Evolutionary conservation across 2,797 vertebrate species (phyloP).

Genomic region (Spondyliosoma cantharus): DNA sequence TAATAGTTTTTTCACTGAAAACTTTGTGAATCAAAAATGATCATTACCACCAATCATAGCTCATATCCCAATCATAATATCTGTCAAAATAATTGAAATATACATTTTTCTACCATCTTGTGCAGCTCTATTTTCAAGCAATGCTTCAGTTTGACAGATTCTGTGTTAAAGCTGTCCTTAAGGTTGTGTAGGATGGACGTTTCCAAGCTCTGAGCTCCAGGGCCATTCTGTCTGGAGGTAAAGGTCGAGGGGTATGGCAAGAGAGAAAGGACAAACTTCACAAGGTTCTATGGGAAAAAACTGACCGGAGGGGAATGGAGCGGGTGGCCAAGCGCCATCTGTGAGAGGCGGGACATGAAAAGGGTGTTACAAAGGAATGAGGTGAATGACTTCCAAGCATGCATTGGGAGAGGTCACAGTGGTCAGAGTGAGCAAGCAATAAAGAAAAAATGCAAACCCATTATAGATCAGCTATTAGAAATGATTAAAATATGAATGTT

Average conservation of each 20-base stretch:
- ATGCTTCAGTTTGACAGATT: neutral
- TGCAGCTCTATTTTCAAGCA: neutral
- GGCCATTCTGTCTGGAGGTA: conserved; percentile 86
- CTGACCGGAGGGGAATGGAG: conserved; percentile 84
- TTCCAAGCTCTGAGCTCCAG: conserved; percentile 79
- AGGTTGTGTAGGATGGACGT: conserved; percentile 57
- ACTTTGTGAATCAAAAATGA: no score
- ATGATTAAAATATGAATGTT: conserved; percentile 9
- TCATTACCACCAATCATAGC: no score
- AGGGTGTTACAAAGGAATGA: conserved; percentile 76
- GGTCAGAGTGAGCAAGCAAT: conserved; percentile 49
- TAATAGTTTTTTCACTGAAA: no score
- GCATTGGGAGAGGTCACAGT: conserved; percentile 71
- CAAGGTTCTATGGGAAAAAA: conserved; percentile 71
- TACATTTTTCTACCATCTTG: no score
- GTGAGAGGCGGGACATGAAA: conserved; percentile 78
- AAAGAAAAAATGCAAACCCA: conserved; percentile 35
- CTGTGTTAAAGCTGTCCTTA: conserved; percentile 39
- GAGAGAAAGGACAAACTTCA: conserved; percentile 73
- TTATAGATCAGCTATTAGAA: conserved; percentile 56
- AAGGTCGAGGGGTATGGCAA: conserved; percentile 51
- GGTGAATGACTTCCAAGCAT: conserved; percentile 76
- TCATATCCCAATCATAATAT: no score
- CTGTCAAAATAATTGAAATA: no score
- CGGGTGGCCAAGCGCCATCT: conserved; percentile 84